Conservation (phyloP, 2,797 vertebrate genomes). For the Neopelma chrysocephalum region DNA sequence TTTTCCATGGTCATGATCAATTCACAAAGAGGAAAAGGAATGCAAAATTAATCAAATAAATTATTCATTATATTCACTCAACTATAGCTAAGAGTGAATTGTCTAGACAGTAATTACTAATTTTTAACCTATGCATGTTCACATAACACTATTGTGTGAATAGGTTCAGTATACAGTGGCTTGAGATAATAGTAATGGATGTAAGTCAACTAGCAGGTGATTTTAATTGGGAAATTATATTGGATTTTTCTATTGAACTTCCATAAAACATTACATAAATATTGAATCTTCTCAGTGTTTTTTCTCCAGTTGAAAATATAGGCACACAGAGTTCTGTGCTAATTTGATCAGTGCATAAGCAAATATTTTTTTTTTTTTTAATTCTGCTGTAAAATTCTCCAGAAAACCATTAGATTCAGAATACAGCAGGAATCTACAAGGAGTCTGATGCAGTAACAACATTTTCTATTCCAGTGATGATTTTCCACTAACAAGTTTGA, state of each 20-base stretch:
- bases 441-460: not conserved
- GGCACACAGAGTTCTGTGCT: not conserved
- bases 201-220: constrained; percentile 54
- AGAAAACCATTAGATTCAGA: not conserved
- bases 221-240: constrained; percentile 70
- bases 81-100: constrained; percentile 60
- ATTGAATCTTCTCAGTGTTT: constrained; percentile 45
- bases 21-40: constrained; percentile 29
- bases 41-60: constrained; percentile 55
- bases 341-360: constrained; percentile 27
- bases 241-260: constrained; percentile 59
- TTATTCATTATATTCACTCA: constrained; percentile 55
- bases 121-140: constrained; percentile 50
- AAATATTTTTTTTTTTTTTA: not conserved
- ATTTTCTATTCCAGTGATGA: not conserved
- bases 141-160: constrained; percentile 1
- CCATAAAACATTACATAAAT: constrained; percentile 58
- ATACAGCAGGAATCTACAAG: not conserved
- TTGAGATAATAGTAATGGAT: constrained; percentile 47
- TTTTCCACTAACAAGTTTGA: not conserved
- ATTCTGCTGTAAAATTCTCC: not conserved
- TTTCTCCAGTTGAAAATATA: not conserved
- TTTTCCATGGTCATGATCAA: constrained; percentile 44
- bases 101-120: constrained; percentile 65
- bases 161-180: not conserved